These are phyloP conservation scores for Tenthredo distinguenda DNA, from an alignment of 2,888 invertebrate species.

Conservation along the genomic window DNA sequence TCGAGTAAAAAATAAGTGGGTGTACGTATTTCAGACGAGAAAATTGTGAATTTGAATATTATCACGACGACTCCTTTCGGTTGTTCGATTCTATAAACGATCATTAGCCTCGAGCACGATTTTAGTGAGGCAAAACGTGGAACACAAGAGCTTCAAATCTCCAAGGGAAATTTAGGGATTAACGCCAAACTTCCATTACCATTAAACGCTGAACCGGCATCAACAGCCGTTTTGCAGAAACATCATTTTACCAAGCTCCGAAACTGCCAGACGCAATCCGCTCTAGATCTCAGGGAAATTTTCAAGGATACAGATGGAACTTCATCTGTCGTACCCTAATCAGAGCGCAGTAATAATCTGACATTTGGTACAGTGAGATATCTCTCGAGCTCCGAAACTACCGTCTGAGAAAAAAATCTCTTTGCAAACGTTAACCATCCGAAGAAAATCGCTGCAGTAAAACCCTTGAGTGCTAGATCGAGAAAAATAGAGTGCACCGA, in stretches of 20 bases:
- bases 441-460: constrained; percentile 17
- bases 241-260: constrained; percentile 5
- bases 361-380: background rate
- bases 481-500: background rate
- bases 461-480: constrained; percentile 21
- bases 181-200: background rate
- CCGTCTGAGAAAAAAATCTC: background rate
- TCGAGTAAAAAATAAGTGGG: constrained; percentile 12
- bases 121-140: background rate
- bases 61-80: background rate
- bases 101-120: background rate
- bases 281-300: background rate
- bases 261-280: constrained; percentile 21
- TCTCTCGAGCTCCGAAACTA: background rate
- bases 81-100: constrained; percentile 10
- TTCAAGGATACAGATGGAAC: background rate
- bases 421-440: background rate
- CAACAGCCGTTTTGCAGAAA: constrained; percentile 2
- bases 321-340: constrained; percentile 2
- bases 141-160: background rate
- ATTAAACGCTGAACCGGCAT: constrained; percentile 25
- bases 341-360: background rate
- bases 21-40: background rate
- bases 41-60: background rate
- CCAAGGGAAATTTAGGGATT: background rate